Percentiles rank a stretch among this genome's conserved stretches.
These are phyloP conservation scores for Sciurus niger DNA, from an alignment of 2,113 vertebrate genomes.

Conservation along the genomic window DNA sequence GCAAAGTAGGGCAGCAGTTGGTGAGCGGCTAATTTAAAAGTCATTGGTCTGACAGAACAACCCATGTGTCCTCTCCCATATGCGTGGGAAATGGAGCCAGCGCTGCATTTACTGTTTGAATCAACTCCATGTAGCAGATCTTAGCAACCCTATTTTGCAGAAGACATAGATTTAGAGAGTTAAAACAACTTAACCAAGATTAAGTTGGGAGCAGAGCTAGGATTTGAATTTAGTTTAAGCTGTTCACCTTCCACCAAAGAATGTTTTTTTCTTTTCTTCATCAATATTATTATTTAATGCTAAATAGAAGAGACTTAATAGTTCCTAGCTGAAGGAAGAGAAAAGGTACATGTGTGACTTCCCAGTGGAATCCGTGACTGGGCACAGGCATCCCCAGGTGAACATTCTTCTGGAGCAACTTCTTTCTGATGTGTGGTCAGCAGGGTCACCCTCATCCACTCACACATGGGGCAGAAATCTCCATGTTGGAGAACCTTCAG, in stretches of 20 bases:
- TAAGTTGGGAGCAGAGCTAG: neutral
- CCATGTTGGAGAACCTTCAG: neutral
- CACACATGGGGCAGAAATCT: neutral
- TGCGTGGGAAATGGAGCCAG: neutral
- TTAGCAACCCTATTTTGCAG: neutral
- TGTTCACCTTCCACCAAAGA: neutral
- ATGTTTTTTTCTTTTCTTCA: neutral
- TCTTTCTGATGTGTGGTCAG: neutral
- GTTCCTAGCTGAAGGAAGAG: neutral
- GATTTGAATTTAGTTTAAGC: neutral
- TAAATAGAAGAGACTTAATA: neutral
- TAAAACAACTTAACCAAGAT: neutral
- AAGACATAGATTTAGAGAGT: neutral
- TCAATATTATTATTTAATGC: neutral
- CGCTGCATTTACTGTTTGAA: neutral
- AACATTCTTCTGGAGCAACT: neutral
- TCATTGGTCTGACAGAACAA: constrained; percentile 67
- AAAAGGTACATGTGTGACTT: neutral
- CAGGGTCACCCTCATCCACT: fast-evolving
- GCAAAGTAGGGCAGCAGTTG: constrained; percentile 66
- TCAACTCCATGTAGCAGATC: neutral
- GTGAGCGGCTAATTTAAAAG: constrained; percentile 68
- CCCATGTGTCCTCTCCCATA: constrained; percentile 31
- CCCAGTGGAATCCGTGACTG: fast-evolving
- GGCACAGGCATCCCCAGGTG: no score